Percentiles rank a stretch among this genome's conserved stretches.
These are phyloP conservation scores for Glaucomys volans DNA, from an alignment of 2,113 vertebrate species.

Conservation along the genomic window DNA sequence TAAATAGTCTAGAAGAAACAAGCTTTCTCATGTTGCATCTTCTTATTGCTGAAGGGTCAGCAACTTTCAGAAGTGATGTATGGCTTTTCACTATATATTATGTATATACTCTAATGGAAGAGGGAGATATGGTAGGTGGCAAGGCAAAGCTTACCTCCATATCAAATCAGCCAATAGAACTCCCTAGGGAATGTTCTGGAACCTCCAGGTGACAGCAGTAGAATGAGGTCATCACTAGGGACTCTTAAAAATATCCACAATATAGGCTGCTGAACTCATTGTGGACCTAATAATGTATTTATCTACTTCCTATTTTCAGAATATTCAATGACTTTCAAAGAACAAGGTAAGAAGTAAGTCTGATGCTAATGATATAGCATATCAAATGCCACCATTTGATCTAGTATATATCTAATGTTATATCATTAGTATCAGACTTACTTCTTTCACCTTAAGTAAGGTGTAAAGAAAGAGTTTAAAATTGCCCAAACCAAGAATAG, in stretches of 20 bases:
- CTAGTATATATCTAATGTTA: no score
- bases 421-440: no score
- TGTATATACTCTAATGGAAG: neutral
- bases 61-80: neutral
- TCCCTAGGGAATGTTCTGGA: neutral
- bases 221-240: neutral
- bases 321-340: conserved; percentile 12
- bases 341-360: neutral
- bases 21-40: neutral
- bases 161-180: neutral
- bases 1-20: conserved; percentile 42
- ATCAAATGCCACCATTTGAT: no score
- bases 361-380: neutral
- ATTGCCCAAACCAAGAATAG: neutral
- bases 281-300: neutral
- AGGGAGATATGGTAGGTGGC: neutral
- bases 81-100: neutral
- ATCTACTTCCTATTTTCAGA: neutral
- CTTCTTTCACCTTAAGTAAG: no score
- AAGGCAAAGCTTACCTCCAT: neutral
- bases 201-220: neutral
- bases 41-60: neutral
- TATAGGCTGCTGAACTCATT: neutral
- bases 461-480: conserved; percentile 31
- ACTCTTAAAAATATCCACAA: neutral